Evolutionary conservation across 1,140 invertebrate genomes (phyloP).

Genomic region (Calephelis nemesis): DNA sequence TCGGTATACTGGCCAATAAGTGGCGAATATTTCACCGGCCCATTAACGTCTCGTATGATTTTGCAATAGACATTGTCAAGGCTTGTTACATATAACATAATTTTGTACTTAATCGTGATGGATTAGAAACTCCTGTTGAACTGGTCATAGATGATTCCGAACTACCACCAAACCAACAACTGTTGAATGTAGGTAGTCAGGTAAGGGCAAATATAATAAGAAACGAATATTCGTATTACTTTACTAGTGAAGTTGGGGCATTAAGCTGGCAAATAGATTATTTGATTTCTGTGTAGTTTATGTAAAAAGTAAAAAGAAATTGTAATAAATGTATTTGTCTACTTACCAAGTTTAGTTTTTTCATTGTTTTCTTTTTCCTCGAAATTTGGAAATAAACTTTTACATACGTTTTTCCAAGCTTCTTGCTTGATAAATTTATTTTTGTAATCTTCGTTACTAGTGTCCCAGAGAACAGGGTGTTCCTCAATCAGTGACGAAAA

Average conservation of each 20-base stretch:
- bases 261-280: constrained; percentile 22
- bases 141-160: constrained; percentile 20
- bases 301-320: constrained; percentile 13
- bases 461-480: constrained; percentile 33
- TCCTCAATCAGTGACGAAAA: constrained; percentile 33
- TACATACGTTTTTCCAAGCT: constrained; percentile 31
- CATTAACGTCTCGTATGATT: constrained; percentile 32
- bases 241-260: constrained; percentile 24
- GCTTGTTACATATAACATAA: constrained; percentile 27
- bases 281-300: background rate
- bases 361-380: constrained; percentile 28
- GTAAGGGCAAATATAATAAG: constrained; percentile 19
- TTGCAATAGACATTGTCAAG: constrained; percentile 36
- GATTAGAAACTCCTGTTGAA: background rate
- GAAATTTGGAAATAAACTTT: constrained; percentile 35
- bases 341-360: constrained; percentile 27
- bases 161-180: constrained; percentile 14
- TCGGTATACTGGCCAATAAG: constrained; percentile 21
- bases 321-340: background rate
- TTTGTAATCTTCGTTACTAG: constrained; percentile 34
- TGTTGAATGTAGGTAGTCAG: constrained; percentile 6
- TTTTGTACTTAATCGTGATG: constrained; percentile 3
- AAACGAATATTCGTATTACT: constrained; percentile 28
- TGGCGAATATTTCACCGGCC: constrained; percentile 32
- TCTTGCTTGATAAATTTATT: constrained; percentile 35